Conservation (phyloP, 2,797 vertebrate species). For the Malacoraja senta region DNA sequence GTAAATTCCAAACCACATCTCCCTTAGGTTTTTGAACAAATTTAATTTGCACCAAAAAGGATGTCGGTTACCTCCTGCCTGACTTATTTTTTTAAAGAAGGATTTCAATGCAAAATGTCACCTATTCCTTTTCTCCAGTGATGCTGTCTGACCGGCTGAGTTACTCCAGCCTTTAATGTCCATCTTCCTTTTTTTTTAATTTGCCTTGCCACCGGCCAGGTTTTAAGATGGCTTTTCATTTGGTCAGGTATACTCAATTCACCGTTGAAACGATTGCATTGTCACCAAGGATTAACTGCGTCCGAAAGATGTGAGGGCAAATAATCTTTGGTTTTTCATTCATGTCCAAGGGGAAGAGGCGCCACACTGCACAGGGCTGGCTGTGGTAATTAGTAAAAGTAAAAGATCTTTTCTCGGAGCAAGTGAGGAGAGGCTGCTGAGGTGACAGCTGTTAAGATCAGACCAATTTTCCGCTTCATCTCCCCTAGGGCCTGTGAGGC, state of each 20-base stretch:
- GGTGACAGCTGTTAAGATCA: slow-evolving; percentile 37
- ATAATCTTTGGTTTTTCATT: neutral
- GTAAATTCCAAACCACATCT: too few relatives aligned
- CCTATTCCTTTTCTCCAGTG: too few relatives aligned
- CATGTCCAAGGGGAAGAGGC: neutral
- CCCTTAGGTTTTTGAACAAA: neutral
- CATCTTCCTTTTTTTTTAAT: too few relatives aligned
- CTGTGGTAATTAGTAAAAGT: neutral
- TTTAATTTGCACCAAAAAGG: neutral
- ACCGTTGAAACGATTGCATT: neutral
- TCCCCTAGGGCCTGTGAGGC: slow-evolving; percentile 3
- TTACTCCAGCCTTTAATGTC: too few relatives aligned
- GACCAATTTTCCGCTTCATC: slow-evolving; percentile 24
- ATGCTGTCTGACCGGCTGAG: too few relatives aligned
- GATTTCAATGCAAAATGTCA: too few relatives aligned
- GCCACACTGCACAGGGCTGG: neutral
- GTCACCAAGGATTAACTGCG: neutral
- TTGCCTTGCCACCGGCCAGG: too few relatives aligned
- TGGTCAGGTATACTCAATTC: too few relatives aligned
- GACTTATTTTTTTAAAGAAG: neutral
- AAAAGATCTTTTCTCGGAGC: neutral
- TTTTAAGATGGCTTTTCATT: neutral
- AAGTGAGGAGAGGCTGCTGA: neutral
- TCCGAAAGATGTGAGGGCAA: neutral
- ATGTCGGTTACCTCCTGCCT: too few relatives aligned